Percentiles rank a stretch among this genome's conserved stretches.
These are phyloP conservation scores for Plutella xylostella DNA, from an alignment of 2,888 invertebrate genomes.

Conservation along the genomic window DNA sequence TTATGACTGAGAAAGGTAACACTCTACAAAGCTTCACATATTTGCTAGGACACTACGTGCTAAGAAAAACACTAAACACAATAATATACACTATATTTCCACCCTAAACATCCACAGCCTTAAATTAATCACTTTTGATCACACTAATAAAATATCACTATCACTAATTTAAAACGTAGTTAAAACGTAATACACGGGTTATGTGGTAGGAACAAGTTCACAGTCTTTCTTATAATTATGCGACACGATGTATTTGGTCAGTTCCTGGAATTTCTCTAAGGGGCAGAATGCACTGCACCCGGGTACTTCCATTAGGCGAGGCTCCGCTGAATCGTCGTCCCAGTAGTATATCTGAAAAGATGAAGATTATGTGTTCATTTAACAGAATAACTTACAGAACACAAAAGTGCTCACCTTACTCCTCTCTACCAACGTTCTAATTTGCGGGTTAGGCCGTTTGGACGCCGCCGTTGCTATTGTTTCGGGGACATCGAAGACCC, in stretches of 20 bases:
- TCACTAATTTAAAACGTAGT: conserved; percentile 9
- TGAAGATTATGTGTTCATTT: too few species aligned
- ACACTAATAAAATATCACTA: conserved; percentile 19
- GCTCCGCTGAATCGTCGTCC: conserved; percentile 62
- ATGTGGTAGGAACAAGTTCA: conserved; percentile 33
- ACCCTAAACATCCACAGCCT: conserved; percentile 3
- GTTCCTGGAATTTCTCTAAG: conserved; percentile 55
- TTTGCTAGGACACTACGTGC: too few species aligned
- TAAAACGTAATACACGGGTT: conserved; percentile 7
- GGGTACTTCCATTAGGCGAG: conserved; percentile 61
- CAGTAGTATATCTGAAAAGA: conserved; percentile 62
- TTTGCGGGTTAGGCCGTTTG: too few species aligned
- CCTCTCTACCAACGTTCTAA: too few species aligned
- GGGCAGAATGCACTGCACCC: conserved; percentile 66
- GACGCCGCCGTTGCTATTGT: too few species aligned
- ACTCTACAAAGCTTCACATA: too few species aligned
- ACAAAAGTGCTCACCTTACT: too few species aligned
- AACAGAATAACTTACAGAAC: too few species aligned
- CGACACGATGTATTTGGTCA: conserved; percentile 55
- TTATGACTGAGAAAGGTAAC: too few species aligned
- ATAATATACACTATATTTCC: conserved; percentile 25
- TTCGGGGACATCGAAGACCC: too few species aligned
- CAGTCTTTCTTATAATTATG: conserved; percentile 56
- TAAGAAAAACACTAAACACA: conserved; percentile 14
- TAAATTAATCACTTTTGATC: conserved; percentile 27